Percentiles rank a stretch among this genome's conserved stretches.
These are phyloP conservation scores for Anoncus sp. DNA, from an alignment of 2,888 invertebrate species.

Conservation along the genomic window DNA sequence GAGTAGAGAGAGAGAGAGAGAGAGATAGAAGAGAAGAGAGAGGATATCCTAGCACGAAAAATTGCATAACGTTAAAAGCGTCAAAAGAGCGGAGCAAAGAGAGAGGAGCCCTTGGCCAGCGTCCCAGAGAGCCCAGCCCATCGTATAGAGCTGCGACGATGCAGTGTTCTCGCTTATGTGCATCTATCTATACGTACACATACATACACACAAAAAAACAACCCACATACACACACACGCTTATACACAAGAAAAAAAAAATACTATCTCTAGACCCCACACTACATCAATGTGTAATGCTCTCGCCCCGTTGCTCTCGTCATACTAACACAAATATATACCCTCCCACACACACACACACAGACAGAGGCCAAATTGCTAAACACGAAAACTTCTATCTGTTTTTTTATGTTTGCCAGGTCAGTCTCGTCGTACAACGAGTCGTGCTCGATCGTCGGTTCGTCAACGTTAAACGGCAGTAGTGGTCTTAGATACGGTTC, in stretches of 20 bases:
- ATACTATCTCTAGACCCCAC: slow-evolving; percentile 19
- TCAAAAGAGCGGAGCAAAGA: slow-evolving; percentile 6
- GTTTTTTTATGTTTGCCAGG: slow-evolving; percentile 76
- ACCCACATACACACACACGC: slow-evolving; percentile 24
- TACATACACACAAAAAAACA: slow-evolving; percentile 12
- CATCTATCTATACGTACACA: background rate
- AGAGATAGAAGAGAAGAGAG: background rate
- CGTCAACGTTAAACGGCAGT: slow-evolving; percentile 40
- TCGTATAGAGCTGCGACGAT: slow-evolving; percentile 5
- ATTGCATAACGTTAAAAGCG: slow-evolving; percentile 71
- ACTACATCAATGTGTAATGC: slow-evolving; percentile 3
- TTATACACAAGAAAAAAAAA: slow-evolving; percentile 19
- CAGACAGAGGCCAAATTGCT: slow-evolving; percentile 57
- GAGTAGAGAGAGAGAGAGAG: background rate
- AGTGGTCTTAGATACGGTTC: slow-evolving; percentile 64
- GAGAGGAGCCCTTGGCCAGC: slow-evolving; percentile 74
- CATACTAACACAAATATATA: slow-evolving; percentile 4
- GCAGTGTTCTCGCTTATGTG: slow-evolving; percentile 7
- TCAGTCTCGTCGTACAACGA: slow-evolving; percentile 79
- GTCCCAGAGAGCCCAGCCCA: slow-evolving; percentile 69
- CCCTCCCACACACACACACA: slow-evolving; percentile 1
- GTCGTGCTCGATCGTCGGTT: slow-evolving; percentile 67
- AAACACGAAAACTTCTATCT: slow-evolving; percentile 56
- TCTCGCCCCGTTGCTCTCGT: background rate
- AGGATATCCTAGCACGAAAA: slow-evolving; percentile 43